phyloP scores from a whole-genome alignment of 1,140 invertebrate species.

The Drosophila fuyamai region DNA sequence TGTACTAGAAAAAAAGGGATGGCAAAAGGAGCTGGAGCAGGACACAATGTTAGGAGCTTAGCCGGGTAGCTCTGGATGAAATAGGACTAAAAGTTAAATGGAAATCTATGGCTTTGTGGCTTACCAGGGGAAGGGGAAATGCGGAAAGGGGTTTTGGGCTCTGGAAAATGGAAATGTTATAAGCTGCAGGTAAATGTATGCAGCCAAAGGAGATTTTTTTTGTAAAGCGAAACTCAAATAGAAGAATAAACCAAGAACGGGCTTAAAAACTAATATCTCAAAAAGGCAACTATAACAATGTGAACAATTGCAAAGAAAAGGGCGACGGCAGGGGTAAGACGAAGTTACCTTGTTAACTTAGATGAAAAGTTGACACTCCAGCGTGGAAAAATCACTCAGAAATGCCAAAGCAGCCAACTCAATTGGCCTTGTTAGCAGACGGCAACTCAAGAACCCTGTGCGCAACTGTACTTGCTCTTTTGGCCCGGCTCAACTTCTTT shows the following conservation, averaged over 20 bases:
- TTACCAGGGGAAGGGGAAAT: conserved; percentile 18
- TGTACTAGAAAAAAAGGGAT: conserved; percentile 39
- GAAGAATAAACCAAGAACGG: conserved; percentile 8
- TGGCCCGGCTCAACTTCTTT: neutral
- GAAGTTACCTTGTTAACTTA: conserved; percentile 42
- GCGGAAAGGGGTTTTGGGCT: conserved; percentile 24
- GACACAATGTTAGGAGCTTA: conserved; percentile 47
- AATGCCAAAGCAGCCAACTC: conserved; percentile 28
- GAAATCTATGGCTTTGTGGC: conserved; percentile 79
- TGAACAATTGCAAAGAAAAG: no score
- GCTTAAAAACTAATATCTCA: conserved; percentile 44
- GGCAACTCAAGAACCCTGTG: conserved; percentile 7
- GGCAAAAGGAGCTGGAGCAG: conserved; percentile 16
- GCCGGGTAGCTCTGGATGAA: conserved; percentile 45
- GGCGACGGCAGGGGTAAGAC: neutral
- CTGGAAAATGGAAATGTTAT: conserved; percentile 43
- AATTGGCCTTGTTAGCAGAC: conserved; percentile 47
- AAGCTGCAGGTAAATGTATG: conserved; percentile 50
- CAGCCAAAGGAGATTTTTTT: conserved; percentile 18
- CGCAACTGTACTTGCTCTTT: conserved; percentile 33
- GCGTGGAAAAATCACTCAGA: conserved; percentile 35
- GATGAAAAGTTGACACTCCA: conserved; percentile 40
- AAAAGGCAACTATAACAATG: conserved; percentile 17
- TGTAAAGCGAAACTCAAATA: conserved; percentile 41
- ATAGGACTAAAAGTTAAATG: conserved; percentile 75